Evolutionary conservation across 2,113 vertebrate species (phyloP), one percentile per base, ranked within the genome.

Genomic region (Chaetorhynchus papuensis): DNA sequence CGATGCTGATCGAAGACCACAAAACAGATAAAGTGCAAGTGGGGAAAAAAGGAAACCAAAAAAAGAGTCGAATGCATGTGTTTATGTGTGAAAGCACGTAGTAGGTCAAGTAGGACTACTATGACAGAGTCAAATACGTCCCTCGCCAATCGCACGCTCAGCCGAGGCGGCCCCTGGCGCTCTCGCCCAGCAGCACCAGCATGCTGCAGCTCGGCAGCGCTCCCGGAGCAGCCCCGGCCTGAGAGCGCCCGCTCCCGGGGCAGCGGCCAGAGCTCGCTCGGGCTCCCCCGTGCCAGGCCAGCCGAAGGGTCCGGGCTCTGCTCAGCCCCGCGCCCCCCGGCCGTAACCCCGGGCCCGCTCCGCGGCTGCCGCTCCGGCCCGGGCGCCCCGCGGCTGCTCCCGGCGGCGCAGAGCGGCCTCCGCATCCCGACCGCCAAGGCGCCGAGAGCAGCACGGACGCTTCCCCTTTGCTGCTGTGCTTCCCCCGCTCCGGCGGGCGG

Each of bases 21-120:
- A 15, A 41, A 81, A 50, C 33, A 56, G 6, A 42, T 12, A 20
- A 22, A 74, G 15, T 3, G 30, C 7, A 31, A 33, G 15, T n/a
- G 13, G 13, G 0, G 3, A 31, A 65, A 37, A 31, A 0, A 2
- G 2, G 6, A 18, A 64, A 65, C 12, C 2, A 15, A 12, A 63
- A 71, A 15, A 27, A 13, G 21, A 57, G 23, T 2, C 20, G 26
- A 53, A 18, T 1, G 15, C 9, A 30, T 0, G 7, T 13, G 44
- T 4, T 9, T 2, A 1, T 4, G 33, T 2, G 31, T 4, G n/a
- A 44, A 22, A 44, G 15, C 5, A 14, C 53, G 12, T 2, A 27
- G n/a, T 3, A 37, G 22, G 56, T 35, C 56, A 35, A 35, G 57
- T 11, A 24, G 57, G 10, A 60, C 3, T 6, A 7, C 23, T 17